Percentiles rank a stretch among this genome's conserved stretches.
Conservation (phyloP, 2,888 invertebrate genomes). For the Clistopyga incitator region DNA sequence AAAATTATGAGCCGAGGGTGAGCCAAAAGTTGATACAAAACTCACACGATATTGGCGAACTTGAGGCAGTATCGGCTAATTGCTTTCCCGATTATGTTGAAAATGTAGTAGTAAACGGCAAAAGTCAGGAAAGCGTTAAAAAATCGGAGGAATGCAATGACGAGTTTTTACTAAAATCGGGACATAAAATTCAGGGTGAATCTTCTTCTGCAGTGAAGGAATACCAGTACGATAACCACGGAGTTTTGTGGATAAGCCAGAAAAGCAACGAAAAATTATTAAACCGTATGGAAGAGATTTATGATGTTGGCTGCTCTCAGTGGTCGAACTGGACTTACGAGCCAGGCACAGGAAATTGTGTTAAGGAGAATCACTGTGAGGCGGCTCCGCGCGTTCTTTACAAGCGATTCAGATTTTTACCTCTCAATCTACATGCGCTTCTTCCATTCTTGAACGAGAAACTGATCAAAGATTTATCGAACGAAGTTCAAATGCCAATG, state of each 20-base stretch:
- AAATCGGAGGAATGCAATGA: not conserved
- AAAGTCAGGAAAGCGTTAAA: not conserved
- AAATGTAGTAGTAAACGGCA: not conserved
- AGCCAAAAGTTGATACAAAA: not conserved
- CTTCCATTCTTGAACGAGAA: slow-evolving; percentile 58
- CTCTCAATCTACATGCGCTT: slow-evolving; percentile 62
- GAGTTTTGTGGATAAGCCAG: slow-evolving; percentile 56
- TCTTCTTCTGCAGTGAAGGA: not conserved
- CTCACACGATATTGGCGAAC: not conserved
- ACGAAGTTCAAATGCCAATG: not conserved
- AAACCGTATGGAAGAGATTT: not conserved
- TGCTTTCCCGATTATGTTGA: not conserved
- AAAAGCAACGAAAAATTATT: slow-evolving; percentile 39
- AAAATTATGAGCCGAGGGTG: not conserved
- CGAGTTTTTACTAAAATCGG: not conserved
- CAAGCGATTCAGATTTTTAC: slow-evolving; percentile 65
- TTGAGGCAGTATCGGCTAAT: not conserved
- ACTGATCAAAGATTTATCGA: slow-evolving; percentile 51
- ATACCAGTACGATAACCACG: slow-evolving; percentile 45
- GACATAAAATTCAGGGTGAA: not conserved
- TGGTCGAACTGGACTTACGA: slow-evolving; percentile 78
- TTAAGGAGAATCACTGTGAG: not conserved
- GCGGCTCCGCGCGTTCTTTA: slow-evolving; percentile 17
- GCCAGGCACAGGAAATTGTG: slow-evolving; percentile 11
- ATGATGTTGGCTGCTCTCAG: slow-evolving; percentile 68